These are phyloP conservation scores for Bubalus kerabau DNA, from an alignment of 2,113 vertebrate species.

Conservation along the genomic window DNA sequence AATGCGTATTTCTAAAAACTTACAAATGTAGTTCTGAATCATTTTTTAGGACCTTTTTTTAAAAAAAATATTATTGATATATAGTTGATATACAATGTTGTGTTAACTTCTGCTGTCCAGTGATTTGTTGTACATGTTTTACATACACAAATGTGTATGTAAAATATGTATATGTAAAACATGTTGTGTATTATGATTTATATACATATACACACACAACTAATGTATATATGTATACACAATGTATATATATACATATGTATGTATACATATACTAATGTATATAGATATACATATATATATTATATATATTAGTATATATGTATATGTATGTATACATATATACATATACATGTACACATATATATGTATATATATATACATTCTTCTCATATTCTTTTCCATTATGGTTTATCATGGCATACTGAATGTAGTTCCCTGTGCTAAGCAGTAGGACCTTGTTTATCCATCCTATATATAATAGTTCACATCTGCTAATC, in stretches of 20 bases:
- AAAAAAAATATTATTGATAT: background rate
- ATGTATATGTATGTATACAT: no score
- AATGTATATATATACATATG: background rate
- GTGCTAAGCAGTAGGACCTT: background rate
- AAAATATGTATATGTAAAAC: background rate
- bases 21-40: background rate
- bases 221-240: background rate
- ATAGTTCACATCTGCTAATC: background rate
- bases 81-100: background rate
- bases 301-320: no score
- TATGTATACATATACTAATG: no score
- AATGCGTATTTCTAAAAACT: background rate
- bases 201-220: background rate
- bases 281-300: no score
- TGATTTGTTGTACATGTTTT: background rate
- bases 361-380: fast-evolving
- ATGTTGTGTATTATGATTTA: background rate
- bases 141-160: background rate
- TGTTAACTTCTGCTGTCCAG: background rate
- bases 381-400: background rate
- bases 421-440: background rate
- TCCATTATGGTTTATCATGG: background rate
- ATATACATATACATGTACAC: background rate
- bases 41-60: background rate
- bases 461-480: background rate